These are phyloP conservation scores for Phyllostomus discolor DNA, from an alignment of 2,113 vertebrate genomes.

Conservation along the genomic window DNA sequence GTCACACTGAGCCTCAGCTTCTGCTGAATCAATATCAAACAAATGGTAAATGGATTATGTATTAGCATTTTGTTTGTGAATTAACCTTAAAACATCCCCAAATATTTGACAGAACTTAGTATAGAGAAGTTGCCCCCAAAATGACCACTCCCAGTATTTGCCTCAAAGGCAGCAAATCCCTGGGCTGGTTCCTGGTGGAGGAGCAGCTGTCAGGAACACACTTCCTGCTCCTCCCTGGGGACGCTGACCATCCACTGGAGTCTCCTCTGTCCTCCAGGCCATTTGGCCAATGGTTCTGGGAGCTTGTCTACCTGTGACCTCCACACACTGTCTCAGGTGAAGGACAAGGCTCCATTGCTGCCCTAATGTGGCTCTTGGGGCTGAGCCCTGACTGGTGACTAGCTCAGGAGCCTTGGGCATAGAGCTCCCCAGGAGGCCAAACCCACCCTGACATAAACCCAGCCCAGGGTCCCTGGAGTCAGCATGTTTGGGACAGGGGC, in stretches of 20 bases:
- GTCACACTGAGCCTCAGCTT: background rate
- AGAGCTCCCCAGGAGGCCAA: no score
- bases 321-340: background rate
- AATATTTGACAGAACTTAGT: background rate
- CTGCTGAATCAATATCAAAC: background rate
- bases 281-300: background rate
- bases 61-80: background rate
- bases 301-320: background rate
- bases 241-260: no score
- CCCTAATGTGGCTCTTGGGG: background rate
- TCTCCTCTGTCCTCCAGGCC: background rate
- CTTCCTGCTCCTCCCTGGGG: background rate
- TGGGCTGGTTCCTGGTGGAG: background rate
- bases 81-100: background rate
- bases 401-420: background rate
- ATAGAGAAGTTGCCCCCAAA: background rate
- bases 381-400: background rate
- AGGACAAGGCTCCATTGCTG: background rate
- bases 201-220: fast-evolving
- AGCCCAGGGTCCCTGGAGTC: no score
- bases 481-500: no score
- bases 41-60: no score
- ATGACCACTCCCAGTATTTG: background rate
- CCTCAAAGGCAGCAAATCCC: background rate
- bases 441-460: no score